These are phyloP conservation scores for Reticulitermes lucifugus DNA, from an alignment of 2,888 invertebrate species.

Conservation along the genomic window DNA sequence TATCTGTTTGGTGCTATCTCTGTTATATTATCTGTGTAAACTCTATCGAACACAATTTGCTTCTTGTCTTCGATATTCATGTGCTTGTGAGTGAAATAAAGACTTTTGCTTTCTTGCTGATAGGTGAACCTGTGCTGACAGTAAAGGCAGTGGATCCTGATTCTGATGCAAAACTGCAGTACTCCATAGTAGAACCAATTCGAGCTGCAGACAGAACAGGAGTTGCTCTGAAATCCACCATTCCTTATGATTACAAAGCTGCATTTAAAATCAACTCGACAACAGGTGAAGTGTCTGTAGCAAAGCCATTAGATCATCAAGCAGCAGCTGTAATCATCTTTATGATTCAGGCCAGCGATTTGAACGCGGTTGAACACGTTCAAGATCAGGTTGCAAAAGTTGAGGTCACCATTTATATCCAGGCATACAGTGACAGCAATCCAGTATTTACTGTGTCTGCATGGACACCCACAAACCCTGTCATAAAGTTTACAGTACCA, in stretches of 20 bases:
- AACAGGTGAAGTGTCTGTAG: conserved; percentile 77
- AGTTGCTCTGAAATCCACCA: conserved; percentile 72
- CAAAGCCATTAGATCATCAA: conserved; percentile 77
- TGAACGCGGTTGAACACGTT: conserved; percentile 71
- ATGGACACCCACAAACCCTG: conserved; percentile 78
- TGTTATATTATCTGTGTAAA: no score
- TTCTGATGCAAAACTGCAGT: conserved; percentile 74
- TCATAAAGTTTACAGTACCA: conserved; percentile 75
- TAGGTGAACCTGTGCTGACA: conserved; percentile 71
- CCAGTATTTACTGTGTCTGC: conserved; percentile 79
- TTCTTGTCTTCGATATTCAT: no score
- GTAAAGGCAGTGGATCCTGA: conserved; percentile 80
- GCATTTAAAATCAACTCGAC: conserved; percentile 78
- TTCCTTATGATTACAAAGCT: conserved; percentile 73
- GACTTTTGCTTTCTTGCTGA: background rate
- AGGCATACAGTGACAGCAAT: conserved; percentile 81
- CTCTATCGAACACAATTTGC: no score
- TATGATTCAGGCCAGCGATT: conserved; percentile 76
- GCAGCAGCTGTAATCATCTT: conserved; percentile 80
- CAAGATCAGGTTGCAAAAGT: conserved; percentile 72
- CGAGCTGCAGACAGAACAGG: conserved; percentile 82
- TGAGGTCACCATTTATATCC: conserved; percentile 82
- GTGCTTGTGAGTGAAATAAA: no score
- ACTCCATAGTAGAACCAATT: conserved; percentile 75
- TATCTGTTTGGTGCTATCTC: no score